Evolutionary conservation across 2,113 vertebrate species (phyloP), one percentile per base, ranked within the genome.

Genomic region (Pseudorectes ferrugineus): DNA sequence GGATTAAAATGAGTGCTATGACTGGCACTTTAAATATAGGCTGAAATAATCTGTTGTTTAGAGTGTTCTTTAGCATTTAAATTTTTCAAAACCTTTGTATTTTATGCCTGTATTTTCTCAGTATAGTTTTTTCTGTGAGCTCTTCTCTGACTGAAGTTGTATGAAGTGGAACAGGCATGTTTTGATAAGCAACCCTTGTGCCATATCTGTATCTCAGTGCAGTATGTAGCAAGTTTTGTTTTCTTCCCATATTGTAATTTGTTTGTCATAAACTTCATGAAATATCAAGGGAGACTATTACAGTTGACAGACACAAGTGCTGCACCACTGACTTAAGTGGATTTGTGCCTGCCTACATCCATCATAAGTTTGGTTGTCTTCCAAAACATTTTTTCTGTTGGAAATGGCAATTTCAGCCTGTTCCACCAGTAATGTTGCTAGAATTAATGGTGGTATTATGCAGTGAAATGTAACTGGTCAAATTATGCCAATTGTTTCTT

Each of bases 281-380:
- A 94, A 91, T 51, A 86, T 72, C 71, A 71, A 51, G 67, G 59
- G 77, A 93, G 55, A 72, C 45, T 78, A 40, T 84, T 83, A 84
- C 28, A 73, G 78, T 72, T 92, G 91, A 95, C 79, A 89, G 87
- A 88, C 88, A 65, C 1, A 12, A 77, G 51, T 94, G 77, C 79
- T 67, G 79, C 91, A 77, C 42, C 36, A 70, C 65, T 89, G 91
- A 92, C 90, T 93, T 77, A 76, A 91, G 63, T 79, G 84, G 91
- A 89, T 96, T 95, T 91, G n/a, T 88, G 94, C 74, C 46, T 94
- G 81, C 59, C 72, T 93, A 67, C 87, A 85, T 96, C 92, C 71
- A 88, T 96, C 92, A 95, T 63, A 74, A 43, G 17, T 85, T 92
- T 95, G 91, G 49, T 76, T 88, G 61, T 80, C 76, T 93, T 94